Evolutionary conservation across 2,888 invertebrate genomes (phyloP), one percentile per base, ranked within the genome.

Genomic region (Microchrysa polita): DNA sequence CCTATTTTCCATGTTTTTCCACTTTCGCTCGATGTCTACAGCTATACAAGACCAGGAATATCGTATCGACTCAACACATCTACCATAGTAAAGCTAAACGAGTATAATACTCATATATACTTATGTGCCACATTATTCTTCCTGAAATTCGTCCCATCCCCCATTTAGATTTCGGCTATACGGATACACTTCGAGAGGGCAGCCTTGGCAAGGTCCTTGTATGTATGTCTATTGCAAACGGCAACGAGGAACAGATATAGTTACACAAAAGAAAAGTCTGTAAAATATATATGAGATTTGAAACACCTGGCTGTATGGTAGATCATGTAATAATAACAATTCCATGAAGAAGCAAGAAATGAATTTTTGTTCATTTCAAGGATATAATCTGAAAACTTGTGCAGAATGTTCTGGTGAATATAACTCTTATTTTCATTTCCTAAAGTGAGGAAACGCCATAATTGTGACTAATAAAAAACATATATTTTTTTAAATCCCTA

Each of bases 261-360:
- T 27, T 14, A 57, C 34, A 59, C 14, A 55, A 22, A 20, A 23
- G 55, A 69, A 53, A 69, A 59, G 27, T 69, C 69, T 40, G 55
- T 69, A 69, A 73, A 75, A 75, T 73, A 69, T 76, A 75, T 77
- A 74, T 75, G 75, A 75, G 75, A 77, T 72, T 73, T 67, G 52
- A 74, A 75, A 67, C 77, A 77, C 77, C 77, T 77, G 77, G 69
- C 40, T 69, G 20, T n/a, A n/a, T n/a, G 27, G 7, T 57, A 12
- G n/a, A n/a, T n/a, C n/a, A n/a, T 12, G 40, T 40, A 69, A 40
- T 40, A 52, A 53, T 65, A 44, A 12, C 14, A 34, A 18, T 34
- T 34, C 27, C n/a, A n/a, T n/a, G n/a, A n/a, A n/a, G 27, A 5
- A 34, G 27, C 27, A 34, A 34, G n/a, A n/a, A n/a, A n/a, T n/a